These are phyloP conservation scores for Ladona fulva DNA, from an alignment of 1,140 invertebrate genomes.

Conservation along the genomic window DNA sequence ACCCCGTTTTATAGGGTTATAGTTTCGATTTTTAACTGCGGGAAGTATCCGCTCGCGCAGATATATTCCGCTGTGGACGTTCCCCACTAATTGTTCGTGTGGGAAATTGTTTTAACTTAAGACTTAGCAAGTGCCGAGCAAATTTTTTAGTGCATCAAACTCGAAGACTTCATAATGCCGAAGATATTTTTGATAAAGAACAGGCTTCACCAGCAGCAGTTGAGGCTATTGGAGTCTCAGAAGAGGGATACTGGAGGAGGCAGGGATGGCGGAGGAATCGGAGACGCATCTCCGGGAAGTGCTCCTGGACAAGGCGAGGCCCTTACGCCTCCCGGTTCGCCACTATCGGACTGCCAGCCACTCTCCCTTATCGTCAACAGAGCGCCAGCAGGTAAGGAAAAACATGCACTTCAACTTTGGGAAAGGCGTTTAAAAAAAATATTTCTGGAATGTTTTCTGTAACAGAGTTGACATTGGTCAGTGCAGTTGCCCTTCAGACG, in stretches of 20 bases:
- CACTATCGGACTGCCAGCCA: slow-evolving; percentile 32
- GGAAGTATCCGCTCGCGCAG: not conserved
- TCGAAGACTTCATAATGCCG: slow-evolving; percentile 53
- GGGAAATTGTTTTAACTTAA: no score
- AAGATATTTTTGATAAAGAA: slow-evolving; percentile 85
- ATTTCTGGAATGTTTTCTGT: no score
- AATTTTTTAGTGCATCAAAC: slow-evolving; percentile 16
- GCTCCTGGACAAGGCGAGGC: slow-evolving; percentile 17
- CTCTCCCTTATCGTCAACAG: slow-evolving; percentile 41
- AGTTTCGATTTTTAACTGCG: not conserved
- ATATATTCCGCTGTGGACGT: no score
- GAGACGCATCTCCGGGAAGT: slow-evolving; percentile 14
- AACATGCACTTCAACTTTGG: slow-evolving; percentile 15
- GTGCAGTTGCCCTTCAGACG: no score
- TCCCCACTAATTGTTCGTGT: no score
- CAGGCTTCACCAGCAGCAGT: slow-evolving; percentile 77
- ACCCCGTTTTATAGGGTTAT: not conserved
- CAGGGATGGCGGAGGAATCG: not conserved
- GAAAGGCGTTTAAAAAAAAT: no score
- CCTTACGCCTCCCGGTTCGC: slow-evolving; percentile 27
- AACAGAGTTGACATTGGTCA: no score
- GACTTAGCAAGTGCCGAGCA: no score
- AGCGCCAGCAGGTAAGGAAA: slow-evolving; percentile 35
- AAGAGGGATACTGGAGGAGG: slow-evolving; percentile 34
- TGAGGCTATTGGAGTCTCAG: slow-evolving; percentile 65